Evolutionary conservation across 64 coral and sea anemone genomes (phyloP).

Genomic region (Dendrophyllia cribrosa): DNA sequence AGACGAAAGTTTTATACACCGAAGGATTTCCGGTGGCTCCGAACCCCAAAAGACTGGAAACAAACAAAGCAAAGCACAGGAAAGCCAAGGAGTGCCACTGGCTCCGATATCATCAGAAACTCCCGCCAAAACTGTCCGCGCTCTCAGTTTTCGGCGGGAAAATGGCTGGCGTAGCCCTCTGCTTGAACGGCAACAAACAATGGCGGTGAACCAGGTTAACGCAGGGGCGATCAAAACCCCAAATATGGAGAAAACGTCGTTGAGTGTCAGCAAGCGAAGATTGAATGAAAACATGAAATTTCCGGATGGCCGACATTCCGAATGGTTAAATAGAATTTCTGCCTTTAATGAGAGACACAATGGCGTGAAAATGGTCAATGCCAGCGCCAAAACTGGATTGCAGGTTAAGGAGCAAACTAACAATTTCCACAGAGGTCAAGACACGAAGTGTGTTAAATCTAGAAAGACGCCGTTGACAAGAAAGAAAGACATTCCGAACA

Average conservation of each 20-base stretch:
- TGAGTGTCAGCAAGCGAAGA: background rate
- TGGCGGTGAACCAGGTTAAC: background rate
- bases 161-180: background rate
- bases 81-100: background rate
- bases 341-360: background rate
- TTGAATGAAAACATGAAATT: background rate
- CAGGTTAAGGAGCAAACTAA: background rate
- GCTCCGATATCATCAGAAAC: background rate
- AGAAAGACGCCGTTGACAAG: background rate
- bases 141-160: background rate
- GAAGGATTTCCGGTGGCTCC: background rate
- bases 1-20: background rate
- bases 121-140: background rate
- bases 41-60: background rate
- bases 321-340: background rate
- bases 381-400: background rate
- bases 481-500: background rate
- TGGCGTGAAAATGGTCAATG: background rate
- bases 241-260: background rate
- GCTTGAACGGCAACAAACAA: background rate
- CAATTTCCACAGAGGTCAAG: background rate
- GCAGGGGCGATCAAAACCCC: conserved; percentile 8
- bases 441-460: background rate
- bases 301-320: background rate
- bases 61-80: background rate